These are phyloP conservation scores for Microtus richardsoni DNA, from an alignment of 2,113 vertebrate genomes.

Conservation along the genomic window DNA sequence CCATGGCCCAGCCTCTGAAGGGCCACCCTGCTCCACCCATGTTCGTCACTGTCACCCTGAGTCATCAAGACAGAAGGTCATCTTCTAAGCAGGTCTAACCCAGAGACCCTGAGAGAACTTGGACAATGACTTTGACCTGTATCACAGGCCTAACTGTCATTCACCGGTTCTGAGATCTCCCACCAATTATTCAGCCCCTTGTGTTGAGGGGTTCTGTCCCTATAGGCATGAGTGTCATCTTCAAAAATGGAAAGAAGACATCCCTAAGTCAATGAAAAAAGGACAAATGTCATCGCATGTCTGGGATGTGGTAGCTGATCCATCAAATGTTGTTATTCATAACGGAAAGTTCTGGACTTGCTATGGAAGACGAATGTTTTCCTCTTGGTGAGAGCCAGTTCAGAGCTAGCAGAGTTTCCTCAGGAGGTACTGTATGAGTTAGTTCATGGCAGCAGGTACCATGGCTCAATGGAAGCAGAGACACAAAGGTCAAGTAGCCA, in stretches of 20 bases:
- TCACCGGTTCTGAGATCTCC: background rate
- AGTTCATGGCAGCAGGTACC: background rate
- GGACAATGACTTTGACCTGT: background rate
- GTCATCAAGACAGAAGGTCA: background rate
- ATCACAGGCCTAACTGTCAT: background rate
- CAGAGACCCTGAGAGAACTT: background rate
- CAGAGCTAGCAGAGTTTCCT: background rate
- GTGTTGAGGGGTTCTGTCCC: background rate
- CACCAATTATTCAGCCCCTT: background rate
- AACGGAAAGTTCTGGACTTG: background rate
- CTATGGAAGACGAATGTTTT: background rate
- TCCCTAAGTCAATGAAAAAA: background rate
- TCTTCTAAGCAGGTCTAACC: background rate
- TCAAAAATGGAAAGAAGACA: slow-evolving; percentile 9
- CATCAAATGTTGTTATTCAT: background rate
- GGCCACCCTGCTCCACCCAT: background rate
- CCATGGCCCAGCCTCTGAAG: background rate
- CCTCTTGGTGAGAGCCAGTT: background rate
- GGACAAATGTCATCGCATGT: background rate
- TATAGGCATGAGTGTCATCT: background rate
- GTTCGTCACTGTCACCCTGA: background rate
- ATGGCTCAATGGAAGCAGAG: background rate
- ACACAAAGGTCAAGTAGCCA: background rate
- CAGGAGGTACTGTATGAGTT: background rate
- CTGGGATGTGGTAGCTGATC: background rate